phyloP scores from a whole-genome alignment of 92 coral and sea anemone genomes.

The Parazoanthus atlanticus region DNA sequence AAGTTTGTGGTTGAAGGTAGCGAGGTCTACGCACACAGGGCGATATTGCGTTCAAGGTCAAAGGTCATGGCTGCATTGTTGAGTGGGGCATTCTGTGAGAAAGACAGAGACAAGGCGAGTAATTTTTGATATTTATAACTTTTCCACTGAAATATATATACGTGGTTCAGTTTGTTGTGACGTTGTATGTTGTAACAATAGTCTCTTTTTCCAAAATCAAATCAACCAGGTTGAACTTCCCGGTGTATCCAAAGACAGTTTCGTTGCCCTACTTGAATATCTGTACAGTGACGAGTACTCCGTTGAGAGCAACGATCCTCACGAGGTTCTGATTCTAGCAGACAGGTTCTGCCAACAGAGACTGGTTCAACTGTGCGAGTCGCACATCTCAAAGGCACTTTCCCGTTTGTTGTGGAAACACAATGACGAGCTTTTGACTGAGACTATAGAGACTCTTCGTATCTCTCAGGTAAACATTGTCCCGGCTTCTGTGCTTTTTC shows the following conservation, averaged over 20 bases:
- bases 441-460: constrained; percentile 15
- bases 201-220: not conserved
- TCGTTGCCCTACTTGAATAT: constrained; percentile 17
- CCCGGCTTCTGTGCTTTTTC: no score
- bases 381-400: constrained; percentile 14
- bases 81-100: constrained; percentile 11
- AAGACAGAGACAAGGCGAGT: constrained; percentile 23
- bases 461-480: not conserved
- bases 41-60: constrained; percentile 26
- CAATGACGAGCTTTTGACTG: constrained; percentile 6
- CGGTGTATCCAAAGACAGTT: not conserved
- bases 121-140: no score
- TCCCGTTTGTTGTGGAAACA: constrained; percentile 9
- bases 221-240: constrained; percentile 29
- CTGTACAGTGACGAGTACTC: constrained; percentile 23
- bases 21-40: constrained; percentile 17
- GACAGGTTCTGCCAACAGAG: constrained; percentile 38
- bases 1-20: constrained; percentile 28
- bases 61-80: constrained; percentile 37
- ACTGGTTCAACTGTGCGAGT: constrained; percentile 24
- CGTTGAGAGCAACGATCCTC: not conserved
- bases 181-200: no score
- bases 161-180: no score
- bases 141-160: no score
- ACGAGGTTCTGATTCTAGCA: constrained; percentile 31